Evolutionary conservation across 92 coral and sea anemone genomes (phyloP).

Genomic region (Bergia puertoricense): DNA sequence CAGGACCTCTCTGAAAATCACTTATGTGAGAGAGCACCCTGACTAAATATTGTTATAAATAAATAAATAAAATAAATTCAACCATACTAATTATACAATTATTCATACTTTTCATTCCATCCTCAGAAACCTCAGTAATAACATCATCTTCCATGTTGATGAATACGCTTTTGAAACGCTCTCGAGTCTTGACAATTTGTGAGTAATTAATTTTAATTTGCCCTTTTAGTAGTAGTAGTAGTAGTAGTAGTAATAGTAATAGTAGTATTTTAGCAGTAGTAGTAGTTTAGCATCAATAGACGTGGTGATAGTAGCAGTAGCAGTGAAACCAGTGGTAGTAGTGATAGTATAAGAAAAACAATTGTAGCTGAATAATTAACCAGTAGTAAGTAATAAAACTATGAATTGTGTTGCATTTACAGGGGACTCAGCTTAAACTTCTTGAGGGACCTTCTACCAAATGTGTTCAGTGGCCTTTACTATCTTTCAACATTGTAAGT

Average conservation of each 20-base stretch:
- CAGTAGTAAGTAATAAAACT: neutral
- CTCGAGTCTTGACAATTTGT: neutral
- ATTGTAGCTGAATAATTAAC: neutral
- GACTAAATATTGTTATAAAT: too few species aligned
- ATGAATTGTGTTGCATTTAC: neutral
- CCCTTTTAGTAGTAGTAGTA: too few species aligned
- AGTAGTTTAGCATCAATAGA: neutral
- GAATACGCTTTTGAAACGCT: neutral
- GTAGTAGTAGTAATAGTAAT: too few species aligned
- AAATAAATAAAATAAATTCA: neutral
- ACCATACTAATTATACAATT: neutral
- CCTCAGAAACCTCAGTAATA: constrained; percentile 15
- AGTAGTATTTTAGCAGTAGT: too few species aligned
- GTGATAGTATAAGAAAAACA: too few species aligned
- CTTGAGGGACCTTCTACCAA: neutral
- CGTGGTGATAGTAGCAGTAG: neutral
- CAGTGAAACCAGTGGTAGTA: neutral
- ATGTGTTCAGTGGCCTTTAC: constrained; percentile 2
- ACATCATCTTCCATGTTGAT: neutral
- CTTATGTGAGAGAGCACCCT: too few species aligned
- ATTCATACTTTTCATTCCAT: neutral
- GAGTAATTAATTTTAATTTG: neutral
- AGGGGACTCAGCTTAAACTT: neutral
- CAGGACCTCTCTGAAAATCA: too few species aligned
- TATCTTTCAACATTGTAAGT: neutral